Conservation (phyloP, 2,888 invertebrate genomes). For the Callimorpha dominula region DNA sequence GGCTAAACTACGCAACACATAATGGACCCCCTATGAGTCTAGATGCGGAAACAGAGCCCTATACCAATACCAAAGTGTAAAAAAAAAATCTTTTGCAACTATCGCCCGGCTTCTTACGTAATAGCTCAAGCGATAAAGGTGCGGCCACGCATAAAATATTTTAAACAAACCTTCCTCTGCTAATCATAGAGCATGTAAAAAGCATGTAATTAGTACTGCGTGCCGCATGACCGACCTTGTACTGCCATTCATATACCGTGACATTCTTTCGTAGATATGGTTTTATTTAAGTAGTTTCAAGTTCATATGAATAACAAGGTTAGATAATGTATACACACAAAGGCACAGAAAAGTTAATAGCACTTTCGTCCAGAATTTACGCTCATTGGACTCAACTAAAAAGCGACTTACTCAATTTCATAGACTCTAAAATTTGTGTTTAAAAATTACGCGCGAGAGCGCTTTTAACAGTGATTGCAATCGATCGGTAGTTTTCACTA, state of each 20-base stretch:
- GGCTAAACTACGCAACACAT: too few species aligned
- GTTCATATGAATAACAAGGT: background rate
- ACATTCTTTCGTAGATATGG: conserved; percentile 11
- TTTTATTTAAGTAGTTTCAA: conserved; percentile 2
- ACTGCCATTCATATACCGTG: background rate
- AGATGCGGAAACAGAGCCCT: too few species aligned
- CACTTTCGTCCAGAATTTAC: too few species aligned
- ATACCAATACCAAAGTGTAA: too few species aligned
- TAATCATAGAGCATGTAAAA: background rate
- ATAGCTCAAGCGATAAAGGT: background rate
- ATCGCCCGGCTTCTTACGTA: background rate
- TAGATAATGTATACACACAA: background rate
- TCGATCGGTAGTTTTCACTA: too few species aligned
- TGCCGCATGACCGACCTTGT: background rate
- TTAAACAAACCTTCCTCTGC: background rate
- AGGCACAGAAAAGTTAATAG: background rate
- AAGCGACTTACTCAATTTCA: too few species aligned
- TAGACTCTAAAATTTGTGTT: too few species aligned
- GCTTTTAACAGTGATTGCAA: too few species aligned
- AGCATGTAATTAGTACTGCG: background rate
- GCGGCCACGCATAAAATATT: background rate
- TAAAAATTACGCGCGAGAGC: too few species aligned
- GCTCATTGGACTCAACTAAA: too few species aligned
- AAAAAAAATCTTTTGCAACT: too few species aligned
- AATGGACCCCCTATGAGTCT: too few species aligned